Evolutionary conservation across 2,888 invertebrate species (phyloP).

Genomic region (Pseudococcus jackbeardsleyi): DNA sequence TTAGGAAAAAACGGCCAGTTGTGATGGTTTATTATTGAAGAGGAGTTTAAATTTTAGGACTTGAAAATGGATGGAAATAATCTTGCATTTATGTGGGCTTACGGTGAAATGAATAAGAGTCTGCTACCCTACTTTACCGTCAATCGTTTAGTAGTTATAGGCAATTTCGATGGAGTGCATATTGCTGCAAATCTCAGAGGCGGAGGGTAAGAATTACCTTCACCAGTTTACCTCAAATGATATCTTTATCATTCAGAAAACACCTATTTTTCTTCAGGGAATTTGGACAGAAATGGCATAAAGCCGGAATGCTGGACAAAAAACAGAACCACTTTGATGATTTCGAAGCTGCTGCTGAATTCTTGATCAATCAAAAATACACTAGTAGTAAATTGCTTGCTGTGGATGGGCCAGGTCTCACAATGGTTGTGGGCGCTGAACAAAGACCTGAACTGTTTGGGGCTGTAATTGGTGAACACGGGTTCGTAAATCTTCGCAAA

Average conservation of each 20-base stretch:
- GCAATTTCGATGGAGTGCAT: constrained; percentile 88
- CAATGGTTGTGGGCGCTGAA: constrained; percentile 75
- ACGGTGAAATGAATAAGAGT: constrained; percentile 96
- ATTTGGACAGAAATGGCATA: constrained; percentile 98
- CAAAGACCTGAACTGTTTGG: background rate
- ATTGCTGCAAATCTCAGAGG: constrained; percentile 96
- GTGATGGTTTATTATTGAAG: no score
- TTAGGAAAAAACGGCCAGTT: no score
- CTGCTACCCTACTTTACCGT: constrained; percentile 92
- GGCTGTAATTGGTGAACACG: background rate
- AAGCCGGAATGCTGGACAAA: constrained; percentile 88
- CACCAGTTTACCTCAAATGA: background rate
- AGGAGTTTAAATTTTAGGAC: constrained; percentile 71
- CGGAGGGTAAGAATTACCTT: constrained; percentile 81
- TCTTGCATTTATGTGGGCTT: constrained; percentile 94
- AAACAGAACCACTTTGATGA: constrained; percentile 99
- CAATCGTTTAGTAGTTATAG: constrained; percentile 87
- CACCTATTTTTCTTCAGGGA: constrained; percentile 76
- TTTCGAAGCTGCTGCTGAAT: constrained; percentile 92
- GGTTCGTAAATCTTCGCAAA: background rate
- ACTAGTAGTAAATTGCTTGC: constrained; percentile 81
- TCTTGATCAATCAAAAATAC: constrained; percentile 84
- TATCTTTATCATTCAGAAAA: background rate
- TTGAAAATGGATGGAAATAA: constrained; percentile 77
- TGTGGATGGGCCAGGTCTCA: constrained; percentile 79